Conservation (phyloP, 2,888 invertebrate species). For the Maniola hyperantus region DNA sequence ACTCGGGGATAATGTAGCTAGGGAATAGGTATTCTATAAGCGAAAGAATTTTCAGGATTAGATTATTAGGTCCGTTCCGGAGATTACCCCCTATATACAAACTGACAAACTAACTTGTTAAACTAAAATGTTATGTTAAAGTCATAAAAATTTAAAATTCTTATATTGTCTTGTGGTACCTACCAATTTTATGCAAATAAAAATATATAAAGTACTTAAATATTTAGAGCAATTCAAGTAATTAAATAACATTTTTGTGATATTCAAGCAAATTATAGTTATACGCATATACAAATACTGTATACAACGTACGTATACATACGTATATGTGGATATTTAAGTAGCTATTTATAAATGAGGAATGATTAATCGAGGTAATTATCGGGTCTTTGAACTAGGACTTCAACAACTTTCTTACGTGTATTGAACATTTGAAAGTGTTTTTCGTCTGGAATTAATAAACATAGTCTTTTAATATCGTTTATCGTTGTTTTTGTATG, state of each 20-base stretch:
- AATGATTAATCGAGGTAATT: background rate
- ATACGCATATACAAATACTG: no score
- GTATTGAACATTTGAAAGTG: background rate
- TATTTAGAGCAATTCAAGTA: background rate
- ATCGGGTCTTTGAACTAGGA: constrained; percentile 2
- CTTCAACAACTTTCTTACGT: background rate
- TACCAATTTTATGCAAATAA: no score
- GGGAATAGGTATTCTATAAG: no score
- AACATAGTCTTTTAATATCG: background rate
- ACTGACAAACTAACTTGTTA: no score
- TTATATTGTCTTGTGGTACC: no score
- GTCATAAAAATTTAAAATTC: no score
- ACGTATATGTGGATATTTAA: background rate
- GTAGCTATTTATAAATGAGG: background rate
- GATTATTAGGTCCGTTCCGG: no score
- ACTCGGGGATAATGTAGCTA: no score
- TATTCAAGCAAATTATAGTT: background rate
- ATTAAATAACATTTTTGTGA: background rate
- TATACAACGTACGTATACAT: no score
- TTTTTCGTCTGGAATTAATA: background rate
- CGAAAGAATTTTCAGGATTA: no score
- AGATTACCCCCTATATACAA: no score
- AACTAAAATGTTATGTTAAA: no score
- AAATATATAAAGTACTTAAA: background rate
- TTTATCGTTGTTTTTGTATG: constrained; percentile 18